Evolutionary conservation across 1,140 invertebrate species (phyloP).

Genomic region (Delia radicum): DNA sequence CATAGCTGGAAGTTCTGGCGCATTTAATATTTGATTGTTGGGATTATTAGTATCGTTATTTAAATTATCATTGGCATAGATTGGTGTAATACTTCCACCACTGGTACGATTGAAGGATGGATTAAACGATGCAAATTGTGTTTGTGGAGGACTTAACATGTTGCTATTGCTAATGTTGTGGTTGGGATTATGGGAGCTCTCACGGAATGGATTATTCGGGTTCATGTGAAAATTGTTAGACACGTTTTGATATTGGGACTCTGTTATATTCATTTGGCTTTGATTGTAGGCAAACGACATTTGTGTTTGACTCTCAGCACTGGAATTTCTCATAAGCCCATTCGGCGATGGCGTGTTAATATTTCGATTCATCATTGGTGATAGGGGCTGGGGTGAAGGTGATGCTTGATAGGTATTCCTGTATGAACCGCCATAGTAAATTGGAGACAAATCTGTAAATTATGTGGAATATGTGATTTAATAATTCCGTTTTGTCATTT

Average conservation of each 20-base stretch:
- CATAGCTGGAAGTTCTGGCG: too few species aligned
- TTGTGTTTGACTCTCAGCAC: slow-evolving; percentile 16
- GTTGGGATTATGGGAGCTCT: background rate
- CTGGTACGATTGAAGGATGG: background rate
- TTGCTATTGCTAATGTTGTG: background rate
- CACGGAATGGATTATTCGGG: background rate
- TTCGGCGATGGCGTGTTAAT: background rate
- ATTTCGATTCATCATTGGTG: slow-evolving; percentile 28
- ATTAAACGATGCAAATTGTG: background rate
- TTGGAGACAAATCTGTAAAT: slow-evolving; percentile 1
- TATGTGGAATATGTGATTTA: background rate
- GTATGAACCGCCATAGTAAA: slow-evolving; percentile 15
- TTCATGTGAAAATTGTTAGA: background rate
- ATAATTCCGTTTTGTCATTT: background rate
- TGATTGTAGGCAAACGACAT: slow-evolving; percentile 5
- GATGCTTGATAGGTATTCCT: slow-evolving; percentile 20
- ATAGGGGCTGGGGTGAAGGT: slow-evolving; percentile 24
- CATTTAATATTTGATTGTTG: too few species aligned
- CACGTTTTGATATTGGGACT: background rate
- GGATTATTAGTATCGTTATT: background rate
- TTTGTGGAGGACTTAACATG: background rate
- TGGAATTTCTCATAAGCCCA: slow-evolving; percentile 13
- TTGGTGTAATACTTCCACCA: slow-evolving; percentile 18
- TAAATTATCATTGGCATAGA: background rate
- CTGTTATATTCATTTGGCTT: background rate